Evolutionary conservation across 53 echinoderm and acorn worm genomes (phyloP), one percentile per base, ranked within the genome.

Genomic region (Holothuria leucospilota): DNA sequence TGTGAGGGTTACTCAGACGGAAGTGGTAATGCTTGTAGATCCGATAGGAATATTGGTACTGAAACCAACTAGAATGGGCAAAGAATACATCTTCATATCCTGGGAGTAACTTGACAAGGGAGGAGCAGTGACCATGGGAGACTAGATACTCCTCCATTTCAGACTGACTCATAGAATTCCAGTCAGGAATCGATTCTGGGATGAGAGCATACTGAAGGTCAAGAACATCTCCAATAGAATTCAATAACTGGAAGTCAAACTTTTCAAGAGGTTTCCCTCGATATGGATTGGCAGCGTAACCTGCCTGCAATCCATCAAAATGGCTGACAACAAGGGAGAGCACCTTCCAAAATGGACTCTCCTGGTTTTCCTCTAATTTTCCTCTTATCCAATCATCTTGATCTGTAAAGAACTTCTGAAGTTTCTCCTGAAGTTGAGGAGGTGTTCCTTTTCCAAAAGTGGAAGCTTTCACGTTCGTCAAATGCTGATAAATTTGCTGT

Each of bases 1-100:
- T 18, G 56, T 56, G 15, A 41, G 38, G 11, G 49, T 18, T 56
- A 18, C 5, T 56, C 18, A 93, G 59, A 39, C 93, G 89, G 78
- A 93, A 96, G 65, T 91, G 90, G 82, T 96, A 96, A 68, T 93
- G 92, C 41, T 96, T 96, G 86, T 96, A 96, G 77, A 96, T 96
- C 68, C 96, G 83, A 11, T 87, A 78, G 27, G 91, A 93, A 53
- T 87, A 75, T 81, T 78, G 78, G 80, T 96, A 96, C 4, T 21
- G 52, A 69, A 96, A 96, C 96, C 96, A 96, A 77, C 83, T 88
- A 14, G 96, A 96, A 58, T 96, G 96, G 21, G 91, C 80, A 93
- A 96, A 93, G 68, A 93, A 86, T 40, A 96, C 60, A 41, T 96
- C 93, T 39, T 96, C 93, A 86, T 85, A 91, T 2, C 87, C 96